Evolutionary conservation across 2,888 invertebrate species (phyloP), one percentile per base, ranked within the genome.

Genomic region (Caprella mutica): DNA sequence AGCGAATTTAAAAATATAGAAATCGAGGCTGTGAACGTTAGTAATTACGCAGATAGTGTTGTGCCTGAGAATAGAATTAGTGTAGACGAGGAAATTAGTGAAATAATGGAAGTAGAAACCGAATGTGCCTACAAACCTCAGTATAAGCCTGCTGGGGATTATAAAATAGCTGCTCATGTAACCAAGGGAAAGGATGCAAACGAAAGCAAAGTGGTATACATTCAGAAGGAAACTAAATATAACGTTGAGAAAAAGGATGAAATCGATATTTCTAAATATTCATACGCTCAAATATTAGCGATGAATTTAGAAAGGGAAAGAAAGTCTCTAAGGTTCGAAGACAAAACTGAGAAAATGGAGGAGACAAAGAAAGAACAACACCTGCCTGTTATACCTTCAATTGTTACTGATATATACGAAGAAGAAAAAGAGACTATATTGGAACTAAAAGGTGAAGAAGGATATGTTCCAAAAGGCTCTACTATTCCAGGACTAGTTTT

Each of bases 221-320:
- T 9, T n/a, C 42, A 42, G 42, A 21, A 17, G n/a, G 46, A 46
- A 24, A 33, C 48, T 5, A n/a, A 19, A 17, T 14, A 21, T 23
- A 19, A 40, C 12, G 26, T 21, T n/a, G 53, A 40, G 2, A 29
- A 38, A 6, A 14, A 40, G 19, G n/a, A 24, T 19, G n/a, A 35
- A 19, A 24, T 55, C 19, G 55, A 59, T 21, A 44, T 33, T 29
- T 57, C 64, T 6, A 60, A 56, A 35, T 42, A 59, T 12, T 60
- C 64, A 6, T 64, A 64, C 56, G 64, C 64, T 43, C 64, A 64
- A 33, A 64, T 64, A 35, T 42, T 64, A 23, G 64, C 64, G 3
- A 64, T 60, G 56, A 59, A 59, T 23, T 53, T 64, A 2, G n/a
- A 33, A 23, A 26, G 27, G 27, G 17, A 26, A 19, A 48, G n/a